phyloP scores from a whole-genome alignment of 2,797 vertebrate species.

The Aldrovandia affinis region DNA sequence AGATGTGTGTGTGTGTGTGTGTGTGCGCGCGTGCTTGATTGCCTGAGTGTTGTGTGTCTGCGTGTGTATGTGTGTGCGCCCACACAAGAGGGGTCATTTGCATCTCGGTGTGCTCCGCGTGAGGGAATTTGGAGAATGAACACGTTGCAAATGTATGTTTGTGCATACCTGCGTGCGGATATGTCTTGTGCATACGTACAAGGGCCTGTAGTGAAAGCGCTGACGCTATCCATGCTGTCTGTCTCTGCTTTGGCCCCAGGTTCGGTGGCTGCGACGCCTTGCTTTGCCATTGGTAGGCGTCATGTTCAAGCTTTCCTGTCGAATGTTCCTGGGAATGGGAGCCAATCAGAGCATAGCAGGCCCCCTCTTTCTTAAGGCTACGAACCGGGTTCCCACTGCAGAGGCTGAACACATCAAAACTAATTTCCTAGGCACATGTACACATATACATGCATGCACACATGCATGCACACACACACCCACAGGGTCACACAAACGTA shows the following conservation, averaged over 20 bases:
- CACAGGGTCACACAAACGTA: neutral
- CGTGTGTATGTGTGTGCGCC: no score
- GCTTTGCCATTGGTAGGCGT: neutral
- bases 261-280: neutral
- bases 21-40: conserved; percentile 4
- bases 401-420: neutral
- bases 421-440: neutral
- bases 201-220: neutral
- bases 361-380: neutral
- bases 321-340: neutral
- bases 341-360: neutral
- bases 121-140: no score
- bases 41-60: no score
- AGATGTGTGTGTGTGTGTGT: conserved; percentile 2
- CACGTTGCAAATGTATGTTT: no score
- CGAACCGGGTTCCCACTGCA: neutral
- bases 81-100: conserved; percentile 11
- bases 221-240: neutral
- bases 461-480: neutral
- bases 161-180: no score
- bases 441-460: neutral
- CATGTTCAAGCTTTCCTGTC: neutral
- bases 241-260: conserved; percentile 1
- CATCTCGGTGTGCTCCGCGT: no score
- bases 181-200: neutral